Evolutionary conservation across 2,113 vertebrate species (phyloP), one percentile per base, ranked within the genome.

Genomic region (Takifugu bimaculatus): DNA sequence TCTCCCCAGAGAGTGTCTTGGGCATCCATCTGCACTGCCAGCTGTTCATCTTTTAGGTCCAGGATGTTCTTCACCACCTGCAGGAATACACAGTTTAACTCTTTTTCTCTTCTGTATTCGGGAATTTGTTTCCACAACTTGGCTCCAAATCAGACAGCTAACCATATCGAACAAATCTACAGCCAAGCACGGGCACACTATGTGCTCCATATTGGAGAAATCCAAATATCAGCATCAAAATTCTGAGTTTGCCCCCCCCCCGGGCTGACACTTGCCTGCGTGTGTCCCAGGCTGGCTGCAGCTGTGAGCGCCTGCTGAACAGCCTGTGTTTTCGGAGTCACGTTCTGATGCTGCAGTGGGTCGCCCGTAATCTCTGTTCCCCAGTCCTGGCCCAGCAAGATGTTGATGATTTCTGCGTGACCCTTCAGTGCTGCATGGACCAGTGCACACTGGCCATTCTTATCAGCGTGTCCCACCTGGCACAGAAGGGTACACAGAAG

Each of bases 1-100:
- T 99, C 97, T 91, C 97, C 96, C 97, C 97, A 99, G 78, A 98
- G 87, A 5, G 92, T 90, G 85, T 99, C 97, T 13, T 91, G 93
- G 72, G 87, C 90, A 55, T 96, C 93, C 85, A 97, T 91, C 79
- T 97, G 93, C 82, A 95, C 72, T 26, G 81, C 85, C 75, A 88
- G 81, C 50, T 91, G 89, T 48, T 94, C 93, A 72, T 91, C 91
- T 72, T 87, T 92, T 66, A 90, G 71, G 48, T 90, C 82, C 88
- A 98, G 84, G 86, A 98, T 82, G 81, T 91, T 92, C 75, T 74
- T 89, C 87, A 96, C 91, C 83, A 97, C 95, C 97, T 99, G 91
- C 79, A 79, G 75, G 54, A 69, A 80, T 80, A 83, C 63, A 81
- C 74, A 81, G 47, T 81, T 71, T 79, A 52, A 72, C 74, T 83